Base-by-base conservation (phyloP, 1,140 invertebrate species). In the Lethocerus indicus region DNA sequence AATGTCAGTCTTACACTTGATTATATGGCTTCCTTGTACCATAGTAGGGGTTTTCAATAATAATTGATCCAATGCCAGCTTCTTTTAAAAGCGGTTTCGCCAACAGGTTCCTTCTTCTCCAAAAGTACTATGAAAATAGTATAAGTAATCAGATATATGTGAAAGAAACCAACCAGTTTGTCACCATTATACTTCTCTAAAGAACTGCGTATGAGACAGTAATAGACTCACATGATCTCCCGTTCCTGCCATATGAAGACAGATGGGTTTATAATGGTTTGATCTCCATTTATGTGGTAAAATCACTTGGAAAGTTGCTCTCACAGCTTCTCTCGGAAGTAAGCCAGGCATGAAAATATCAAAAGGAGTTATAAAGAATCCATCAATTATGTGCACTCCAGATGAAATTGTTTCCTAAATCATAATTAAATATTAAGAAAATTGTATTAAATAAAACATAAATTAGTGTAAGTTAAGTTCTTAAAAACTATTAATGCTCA, bases 31-130 rank as follows among this genome's bases (percentile, higher is more conserved):
- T 97, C 55, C 94, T 72, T 0, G 78, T 61, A 25, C 92, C 92
- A 72, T 94, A 98, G 69, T 91, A 98, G 36, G 95, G 94, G 72
- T 98, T 99, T 73, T 98, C 93, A 50, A 98, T 64, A 53, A 98
- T 78, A 39, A 98, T 83, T 1, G 93, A 89, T 41, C 79, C 90
- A 57, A 98, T 92, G 13, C 88, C 87, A 40, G 75, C 73, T 63
- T 95, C 83, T 64, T 88, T 87, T 1, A 96, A 63, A 21, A 97
- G 62, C 12, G 93, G 92, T 63, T 86, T 87, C 20, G 87, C 90
- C 69, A 97, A 84, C 21, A 95, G 67, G 58, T 82, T 80, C 64
- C 91, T 68, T 61, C 94, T 68, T 59, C 89, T 70, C 86, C 90
- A 94, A 67, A 84, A 98, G 65, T 76, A 86, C 90, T 96, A 61